Evolutionary conservation across 2,797 vertebrate species (phyloP).

Genomic region (Pteronotus mesoamericanus): DNA sequence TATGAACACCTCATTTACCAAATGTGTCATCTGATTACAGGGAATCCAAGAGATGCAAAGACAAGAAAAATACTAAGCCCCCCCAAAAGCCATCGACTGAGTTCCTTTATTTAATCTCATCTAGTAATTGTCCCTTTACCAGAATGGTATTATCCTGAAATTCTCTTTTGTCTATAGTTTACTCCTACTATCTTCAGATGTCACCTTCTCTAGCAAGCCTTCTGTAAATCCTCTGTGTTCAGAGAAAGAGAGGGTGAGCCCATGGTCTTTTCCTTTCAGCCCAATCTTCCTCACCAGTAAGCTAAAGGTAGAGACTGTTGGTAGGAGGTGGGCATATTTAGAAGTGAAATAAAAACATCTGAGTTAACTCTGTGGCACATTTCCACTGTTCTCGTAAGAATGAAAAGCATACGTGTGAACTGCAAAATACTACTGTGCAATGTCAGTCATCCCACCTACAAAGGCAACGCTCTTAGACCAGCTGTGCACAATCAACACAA

Average conservation of each 20-base stretch:
- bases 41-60: background rate
- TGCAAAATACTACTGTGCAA: background rate
- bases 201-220: background rate
- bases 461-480: background rate
- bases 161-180: background rate
- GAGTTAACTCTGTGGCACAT: background rate
- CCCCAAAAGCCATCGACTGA: background rate
- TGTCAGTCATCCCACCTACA: background rate
- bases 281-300: background rate
- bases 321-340: background rate
- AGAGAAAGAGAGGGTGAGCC: background rate
- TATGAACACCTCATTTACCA: background rate
- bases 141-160: background rate
- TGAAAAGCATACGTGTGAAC: background rate
- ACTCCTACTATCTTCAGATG: background rate
- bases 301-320: background rate
- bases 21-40: constrained; percentile 5
- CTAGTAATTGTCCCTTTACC: background rate
- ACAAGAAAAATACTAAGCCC: background rate
- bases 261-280: background rate
- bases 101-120: background rate
- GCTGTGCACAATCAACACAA: background rate
- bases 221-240: background rate
- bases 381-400: constrained; percentile 9
- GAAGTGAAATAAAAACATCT: constrained; percentile 26